A percentile compares a stretch with the other conserved stretches of the same genome.
phyloP scores from a whole-genome alignment of 2,797 vertebrate genomes.

The Myotis planiceps region DNA sequence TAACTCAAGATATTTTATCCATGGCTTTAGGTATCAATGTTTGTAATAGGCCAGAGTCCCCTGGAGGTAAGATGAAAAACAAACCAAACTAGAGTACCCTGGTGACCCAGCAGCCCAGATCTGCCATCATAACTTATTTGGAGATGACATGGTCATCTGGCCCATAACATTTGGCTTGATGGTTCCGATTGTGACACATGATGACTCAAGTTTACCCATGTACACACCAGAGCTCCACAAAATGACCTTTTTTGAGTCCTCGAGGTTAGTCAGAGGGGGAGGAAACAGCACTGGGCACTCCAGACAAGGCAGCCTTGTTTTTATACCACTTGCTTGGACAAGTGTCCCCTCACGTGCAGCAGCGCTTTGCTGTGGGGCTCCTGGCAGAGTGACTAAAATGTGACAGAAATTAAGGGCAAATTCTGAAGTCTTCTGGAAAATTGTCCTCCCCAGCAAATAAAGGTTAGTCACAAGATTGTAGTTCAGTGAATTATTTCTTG shows the following conservation, averaged over 20 bases:
- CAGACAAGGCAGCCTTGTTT: slow-evolving; percentile 67
- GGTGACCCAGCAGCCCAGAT: slow-evolving; percentile 47
- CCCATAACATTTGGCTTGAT: slow-evolving; percentile 48
- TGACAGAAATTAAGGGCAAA: slow-evolving; percentile 11
- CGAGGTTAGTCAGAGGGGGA: slow-evolving; percentile 71
- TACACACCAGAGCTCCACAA: slow-evolving; percentile 67
- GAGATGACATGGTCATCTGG: slow-evolving; percentile 46
- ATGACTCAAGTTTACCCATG: slow-evolving; percentile 75
- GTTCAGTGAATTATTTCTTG: not conserved
- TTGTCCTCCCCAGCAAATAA: not conserved
- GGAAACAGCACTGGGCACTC: slow-evolving; percentile 41
- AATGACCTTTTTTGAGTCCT: slow-evolving; percentile 78
- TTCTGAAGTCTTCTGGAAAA: slow-evolving; percentile 48
- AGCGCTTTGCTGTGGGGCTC: not conserved
- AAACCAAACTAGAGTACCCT: not conserved
- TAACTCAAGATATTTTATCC: slow-evolving; percentile 16
- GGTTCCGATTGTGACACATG: slow-evolving; percentile 74
- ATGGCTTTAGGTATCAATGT: not conserved
- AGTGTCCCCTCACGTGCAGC: slow-evolving; percentile 17
- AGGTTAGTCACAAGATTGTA: not conserved
- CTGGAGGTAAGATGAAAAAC: not conserved
- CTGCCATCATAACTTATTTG: slow-evolving; percentile 42
- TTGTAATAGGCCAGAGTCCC: not conserved
- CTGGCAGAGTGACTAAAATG: slow-evolving; percentile 30
- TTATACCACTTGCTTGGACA: slow-evolving; percentile 42